Conservation (phyloP, 2,113 vertebrate genomes). For the Charadrius vociferus region DNA sequence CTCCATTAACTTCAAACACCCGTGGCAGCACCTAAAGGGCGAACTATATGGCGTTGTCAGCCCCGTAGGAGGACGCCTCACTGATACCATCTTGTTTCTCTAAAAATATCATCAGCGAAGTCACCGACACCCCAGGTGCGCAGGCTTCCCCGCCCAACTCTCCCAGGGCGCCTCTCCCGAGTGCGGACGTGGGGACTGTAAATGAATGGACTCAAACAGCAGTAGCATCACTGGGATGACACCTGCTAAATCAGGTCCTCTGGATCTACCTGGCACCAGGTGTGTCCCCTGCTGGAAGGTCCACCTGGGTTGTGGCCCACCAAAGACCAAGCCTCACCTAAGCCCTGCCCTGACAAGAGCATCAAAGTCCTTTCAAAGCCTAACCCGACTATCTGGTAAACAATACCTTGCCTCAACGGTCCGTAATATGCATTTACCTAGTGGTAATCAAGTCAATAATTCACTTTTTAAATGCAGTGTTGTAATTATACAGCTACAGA, state of each 20-base stretch:
- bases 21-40: not conserved
- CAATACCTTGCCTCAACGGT: slow-evolving; percentile 35
- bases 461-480: slow-evolving; percentile 66
- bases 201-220: not conserved
- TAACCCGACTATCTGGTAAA: not conserved
- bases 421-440: slow-evolving; percentile 60
- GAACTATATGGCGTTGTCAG: fast-evolving
- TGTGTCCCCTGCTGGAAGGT: not conserved
- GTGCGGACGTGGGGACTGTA: fast-evolving
- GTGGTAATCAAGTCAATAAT: slow-evolving; percentile 73
- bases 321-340: slow-evolving; percentile 5
- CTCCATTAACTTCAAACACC: not conserved
- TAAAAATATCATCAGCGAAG: not conserved
- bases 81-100: not conserved
- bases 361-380: slow-evolving; percentile 45
- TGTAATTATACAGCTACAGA: slow-evolving; percentile 60
- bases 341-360: not conserved
- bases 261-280: not conserved
- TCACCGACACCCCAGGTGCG: not conserved
- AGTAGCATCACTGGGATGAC: not conserved
- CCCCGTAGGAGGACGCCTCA: not conserved
- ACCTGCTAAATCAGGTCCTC: not conserved
- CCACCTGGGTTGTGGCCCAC: slow-evolving; percentile 26
- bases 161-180: not conserved
- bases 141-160: fast-evolving